Evolutionary conservation across 2,113 vertebrate species (phyloP).

Genomic region (Carollia perspicillata): DNA sequence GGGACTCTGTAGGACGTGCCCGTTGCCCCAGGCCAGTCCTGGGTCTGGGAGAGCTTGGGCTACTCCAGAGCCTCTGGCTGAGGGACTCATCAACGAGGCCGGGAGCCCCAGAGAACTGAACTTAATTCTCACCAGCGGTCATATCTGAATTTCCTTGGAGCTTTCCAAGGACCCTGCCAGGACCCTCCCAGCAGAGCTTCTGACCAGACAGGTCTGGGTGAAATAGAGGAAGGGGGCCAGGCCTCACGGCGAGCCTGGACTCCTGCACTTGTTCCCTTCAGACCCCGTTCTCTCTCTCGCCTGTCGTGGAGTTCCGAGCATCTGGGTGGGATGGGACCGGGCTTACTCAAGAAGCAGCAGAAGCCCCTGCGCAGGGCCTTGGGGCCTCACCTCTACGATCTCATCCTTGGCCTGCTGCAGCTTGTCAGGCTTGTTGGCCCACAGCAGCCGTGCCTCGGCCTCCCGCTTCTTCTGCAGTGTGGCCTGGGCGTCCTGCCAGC

Average conservation of each 20-base stretch:
- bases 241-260: not conserved
- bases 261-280: not conserved
- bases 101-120: not conserved
- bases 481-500: constrained; percentile 95
- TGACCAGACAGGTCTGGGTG: not conserved
- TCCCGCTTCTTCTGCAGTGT: constrained; percentile 96
- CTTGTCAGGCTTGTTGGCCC: constrained; percentile 98
- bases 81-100: not conserved
- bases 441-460: constrained; percentile 93
- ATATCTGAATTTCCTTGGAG: not conserved
- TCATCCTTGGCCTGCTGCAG: constrained; percentile 98
- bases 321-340: too few relatives aligned
- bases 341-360: not conserved
- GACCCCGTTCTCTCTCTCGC: not conserved
- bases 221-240: not conserved
- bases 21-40: not conserved
- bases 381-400: constrained; percentile 89
- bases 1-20: not conserved
- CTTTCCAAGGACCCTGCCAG: not conserved
- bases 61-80: not conserved
- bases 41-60: not conserved
- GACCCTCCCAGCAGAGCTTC: not conserved
- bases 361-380: not conserved
- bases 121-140: not conserved
- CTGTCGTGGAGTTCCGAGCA: not conserved